A percentile compares a stretch with the other conserved stretches of the same genome.
These are phyloP conservation scores for Chelonus formosanus DNA, from an alignment of 2,888 invertebrate species.

Conservation along the genomic window DNA sequence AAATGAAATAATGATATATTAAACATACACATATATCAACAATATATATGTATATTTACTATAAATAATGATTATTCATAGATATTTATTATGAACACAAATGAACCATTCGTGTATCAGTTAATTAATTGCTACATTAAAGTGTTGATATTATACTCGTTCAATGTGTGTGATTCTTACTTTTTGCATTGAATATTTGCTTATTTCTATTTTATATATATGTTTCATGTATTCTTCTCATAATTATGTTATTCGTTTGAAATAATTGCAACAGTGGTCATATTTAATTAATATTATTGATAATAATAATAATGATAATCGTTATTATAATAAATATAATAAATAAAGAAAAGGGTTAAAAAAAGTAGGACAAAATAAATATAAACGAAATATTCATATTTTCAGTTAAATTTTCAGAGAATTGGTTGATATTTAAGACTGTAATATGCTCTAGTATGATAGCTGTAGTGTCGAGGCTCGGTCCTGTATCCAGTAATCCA, in stretches of 20 bases:
- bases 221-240: too few species aligned
- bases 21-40: slow-evolving; percentile 1
- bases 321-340: neutral
- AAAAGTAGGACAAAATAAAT: slow-evolving; percentile 1
- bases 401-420: slow-evolving; percentile 43
- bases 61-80: slow-evolving; percentile 57
- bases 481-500: slow-evolving; percentile 53
- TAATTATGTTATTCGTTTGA: too few species aligned
- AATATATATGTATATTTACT: slow-evolving; percentile 50
- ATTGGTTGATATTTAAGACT: slow-evolving; percentile 62
- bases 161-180: slow-evolving; percentile 45
- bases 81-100: slow-evolving; percentile 60
- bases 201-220: too few species aligned
- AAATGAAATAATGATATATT: neutral
- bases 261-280: too few species aligned
- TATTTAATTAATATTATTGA: too few species aligned
- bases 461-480: slow-evolving; percentile 59
- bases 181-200: slow-evolving; percentile 1
- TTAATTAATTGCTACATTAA: slow-evolving; percentile 59
- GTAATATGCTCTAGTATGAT: slow-evolving; percentile 62
- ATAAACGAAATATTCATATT: slow-evolving; percentile 6
- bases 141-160: slow-evolving; percentile 63
- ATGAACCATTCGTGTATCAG: slow-evolving; percentile 60
- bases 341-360: slow-evolving; percentile 2
- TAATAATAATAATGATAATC: too few species aligned